Percentiles rank a stretch among this genome's conserved stretches.
Conservation (phyloP, 35 echinoderm and acorn worm species). For the Apostichopus parvimensis region DNA sequence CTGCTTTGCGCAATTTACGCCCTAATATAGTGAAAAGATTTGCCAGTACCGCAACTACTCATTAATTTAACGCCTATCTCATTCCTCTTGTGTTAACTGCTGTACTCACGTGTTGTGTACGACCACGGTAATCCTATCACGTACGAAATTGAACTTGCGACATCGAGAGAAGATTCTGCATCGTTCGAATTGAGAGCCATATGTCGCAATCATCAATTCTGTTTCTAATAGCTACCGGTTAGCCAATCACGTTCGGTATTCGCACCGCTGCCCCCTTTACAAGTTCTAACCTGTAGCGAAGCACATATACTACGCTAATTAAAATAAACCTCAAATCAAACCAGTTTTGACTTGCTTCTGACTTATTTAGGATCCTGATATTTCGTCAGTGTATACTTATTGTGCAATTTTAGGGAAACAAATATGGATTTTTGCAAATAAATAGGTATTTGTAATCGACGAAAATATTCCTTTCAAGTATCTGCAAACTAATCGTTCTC, state of each 20-base stretch:
- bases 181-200: slow-evolving; percentile 29
- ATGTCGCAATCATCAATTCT: slow-evolving; percentile 1
- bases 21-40: neutral
- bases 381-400: too few species aligned
- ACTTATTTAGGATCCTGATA: too few species aligned
- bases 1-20: too few species aligned
- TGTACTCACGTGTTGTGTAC: neutral
- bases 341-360: too few species aligned
- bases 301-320: neutral
- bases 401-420: neutral
- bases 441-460: neutral
- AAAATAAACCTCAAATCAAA: neutral
- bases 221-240: neutral
- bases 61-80: neutral
- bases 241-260: slow-evolving; percentile 6
- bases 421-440: neutral
- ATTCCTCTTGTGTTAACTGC: neutral
- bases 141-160: neutral
- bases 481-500: neutral
- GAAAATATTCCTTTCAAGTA: neutral
- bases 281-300: neutral
- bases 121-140: neutral
- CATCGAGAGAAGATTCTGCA: neutral
- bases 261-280: neutral
- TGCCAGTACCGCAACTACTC: neutral